Evolutionary conservation across 2,888 invertebrate genomes (phyloP), one percentile per base, ranked within the genome.

Genomic region (Watsonalla cultraria): DNA sequence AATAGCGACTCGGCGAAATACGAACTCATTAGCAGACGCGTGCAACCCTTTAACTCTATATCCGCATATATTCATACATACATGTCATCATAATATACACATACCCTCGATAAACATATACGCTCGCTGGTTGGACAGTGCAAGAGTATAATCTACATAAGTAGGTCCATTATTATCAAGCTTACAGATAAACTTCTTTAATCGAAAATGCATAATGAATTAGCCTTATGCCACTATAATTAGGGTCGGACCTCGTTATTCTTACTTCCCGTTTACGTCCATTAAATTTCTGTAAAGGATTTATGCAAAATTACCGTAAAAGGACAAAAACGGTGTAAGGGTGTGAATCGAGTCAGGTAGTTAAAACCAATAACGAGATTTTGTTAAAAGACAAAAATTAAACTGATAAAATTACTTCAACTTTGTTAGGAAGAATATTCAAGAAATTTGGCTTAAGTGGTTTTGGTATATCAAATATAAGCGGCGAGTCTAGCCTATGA

Each of bases 1-100:
- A 82, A 82, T 80, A 76, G 74, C 62, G 57, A 62, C 54, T 59
- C 57, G n/a, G 54, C 54, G 57, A 39, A 57, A 54, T 54, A 52
- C 24, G 55, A 51, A 52, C 54, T 54, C 46, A 45, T 54, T 61
- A 53, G 48, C 48, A 50, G 42, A 14, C 48, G 13, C 24, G 11
- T 47, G 46, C 13, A 48, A 5, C 37, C 35, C 35, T 35, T 13
- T 51, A 24, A 45, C 11, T 47, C 56, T 54, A 50, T 53, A 49
- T 60, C 58, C 53, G 47, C 51, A 57, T 54, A 49, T 59, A 53
- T 59, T 51, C 56, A 34, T 51, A 45, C 24, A 24, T 4, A 24
- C 24, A 24, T 24, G 24, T 24, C 24, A 24, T 24, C 24, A 24
- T 24, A 24, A 24, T 24, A 24, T 4, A 24, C 4, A 24, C 4